These are phyloP conservation scores for Phenacoccus solenopsis DNA, from an alignment of 1,140 invertebrate species.

Conservation along the genomic window DNA sequence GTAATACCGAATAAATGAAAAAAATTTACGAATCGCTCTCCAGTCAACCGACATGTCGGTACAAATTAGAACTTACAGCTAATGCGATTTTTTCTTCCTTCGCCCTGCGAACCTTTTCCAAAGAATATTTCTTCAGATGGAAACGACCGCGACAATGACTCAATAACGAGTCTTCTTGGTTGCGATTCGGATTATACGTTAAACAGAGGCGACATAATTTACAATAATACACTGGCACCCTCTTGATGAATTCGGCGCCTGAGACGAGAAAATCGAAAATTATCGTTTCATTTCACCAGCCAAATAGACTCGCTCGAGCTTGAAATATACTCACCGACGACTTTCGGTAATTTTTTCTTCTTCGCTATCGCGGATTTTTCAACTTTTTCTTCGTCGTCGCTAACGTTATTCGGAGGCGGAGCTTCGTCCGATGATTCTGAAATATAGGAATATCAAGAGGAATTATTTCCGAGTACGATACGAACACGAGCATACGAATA, in stretches of 20 bases:
- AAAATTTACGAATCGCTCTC: not conserved
- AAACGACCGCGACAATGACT: slow-evolving; percentile 26
- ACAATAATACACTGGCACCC: slow-evolving; percentile 54
- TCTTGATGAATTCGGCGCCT: slow-evolving; percentile 60
- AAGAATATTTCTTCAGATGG: slow-evolving; percentile 26
- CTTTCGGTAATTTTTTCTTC: slow-evolving; percentile 14
- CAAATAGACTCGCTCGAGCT: no score
- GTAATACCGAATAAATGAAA: not conserved
- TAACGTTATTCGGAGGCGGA: not conserved
- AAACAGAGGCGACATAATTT: slow-evolving; percentile 61
- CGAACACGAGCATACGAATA: not conserved
- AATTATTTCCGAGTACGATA: not conserved
- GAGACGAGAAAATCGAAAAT: slow-evolving; percentile 1
- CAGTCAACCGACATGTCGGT: not conserved
- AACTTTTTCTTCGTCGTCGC: not conserved
- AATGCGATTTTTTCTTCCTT: not conserved
- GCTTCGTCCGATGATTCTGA: not conserved
- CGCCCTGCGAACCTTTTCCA: not conserved
- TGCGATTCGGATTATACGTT: slow-evolving; percentile 39
- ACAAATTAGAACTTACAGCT: not conserved
- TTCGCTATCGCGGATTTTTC: not conserved
- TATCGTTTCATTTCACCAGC: not conserved
- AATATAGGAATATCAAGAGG: not conserved
- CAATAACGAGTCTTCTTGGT: slow-evolving; percentile 36
- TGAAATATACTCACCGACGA: not conserved